Conservation (phyloP, 1,140 invertebrate genomes). For the Eupristina koningsbergeri region DNA sequence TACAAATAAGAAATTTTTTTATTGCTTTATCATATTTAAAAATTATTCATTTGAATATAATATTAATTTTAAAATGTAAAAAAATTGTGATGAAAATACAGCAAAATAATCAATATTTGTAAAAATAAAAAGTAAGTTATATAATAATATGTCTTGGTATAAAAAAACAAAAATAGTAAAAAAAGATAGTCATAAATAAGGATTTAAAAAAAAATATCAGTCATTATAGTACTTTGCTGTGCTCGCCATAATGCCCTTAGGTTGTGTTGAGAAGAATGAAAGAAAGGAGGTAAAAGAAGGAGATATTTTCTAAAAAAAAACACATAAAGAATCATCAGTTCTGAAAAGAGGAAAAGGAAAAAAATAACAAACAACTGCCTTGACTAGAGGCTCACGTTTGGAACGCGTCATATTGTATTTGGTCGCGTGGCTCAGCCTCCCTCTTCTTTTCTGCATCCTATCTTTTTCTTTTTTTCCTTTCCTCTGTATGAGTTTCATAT, state of each 20-base stretch:
- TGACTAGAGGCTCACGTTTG: neutral
- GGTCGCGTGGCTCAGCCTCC: conserved; percentile 13
- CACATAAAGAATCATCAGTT: neutral
- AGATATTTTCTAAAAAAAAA: neutral
- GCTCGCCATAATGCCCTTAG: neutral
- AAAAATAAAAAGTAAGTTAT: neutral
- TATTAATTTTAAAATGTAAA: too few species aligned
- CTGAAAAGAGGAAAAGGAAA: neutral
- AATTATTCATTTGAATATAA: too few species aligned
- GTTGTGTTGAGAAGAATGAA: neutral
- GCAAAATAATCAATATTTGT: neutral
- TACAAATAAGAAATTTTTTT: too few species aligned
- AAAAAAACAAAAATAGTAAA: neutral
- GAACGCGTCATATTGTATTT: neutral
- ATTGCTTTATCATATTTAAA: too few species aligned
- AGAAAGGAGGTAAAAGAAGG: neutral
- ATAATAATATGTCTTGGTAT: neutral
- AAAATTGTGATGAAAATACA: neutral
- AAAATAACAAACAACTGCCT: neutral
- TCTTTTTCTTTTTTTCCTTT: neutral
- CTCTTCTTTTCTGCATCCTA: neutral
- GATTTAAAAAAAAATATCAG: neutral
- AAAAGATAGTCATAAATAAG: neutral
- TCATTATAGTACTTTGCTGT: neutral
- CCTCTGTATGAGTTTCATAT: neutral